Evolutionary conservation across 2,888 invertebrate species (phyloP), one percentile per base, ranked within the genome.

Genomic region (Drosophila koepferae): DNA sequence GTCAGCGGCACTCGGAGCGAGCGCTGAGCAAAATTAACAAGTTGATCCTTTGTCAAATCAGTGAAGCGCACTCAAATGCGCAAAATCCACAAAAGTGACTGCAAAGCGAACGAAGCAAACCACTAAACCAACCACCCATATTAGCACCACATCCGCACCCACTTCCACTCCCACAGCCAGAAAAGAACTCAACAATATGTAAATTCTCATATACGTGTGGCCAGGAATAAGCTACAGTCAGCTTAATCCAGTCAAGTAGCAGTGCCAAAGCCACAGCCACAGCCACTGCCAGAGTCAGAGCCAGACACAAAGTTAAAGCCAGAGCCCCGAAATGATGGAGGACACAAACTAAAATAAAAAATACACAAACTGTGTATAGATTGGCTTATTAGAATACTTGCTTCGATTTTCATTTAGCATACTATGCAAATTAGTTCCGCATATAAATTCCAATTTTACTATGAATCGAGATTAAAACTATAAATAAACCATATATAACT

Each of bases 31-130:
- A 88, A 90, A 89, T 88, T 87, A 90, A 88, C 91, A 90, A 86
- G 77, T 90, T 88, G 89, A 91, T 84, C 90, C 91, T 88, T 88
- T 91, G 89, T 91, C 90, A 91, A 91, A 88, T 84, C 82, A 90
- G 79, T 85, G 82, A 76, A 89, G 89, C 87, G 77, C 80, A 81
- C 77, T 81, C 74, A 82, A 81, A 81, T 67, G 76, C 67, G 66
- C 68, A 77, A 74, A 74, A 76, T 72, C 65, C 77, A 66, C 81
- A 77, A 75, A 80, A 62, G 66, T 85, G 76, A 67, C 78, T 73
- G 79, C 58, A 61, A 63, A 77, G 63, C 31, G 56, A 67, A 49
- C 58, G 54, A 56, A 55, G 56, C 46, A 64, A 56, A 46, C 61
- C 64, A 51, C 54, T 56, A 44, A 53, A 31, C 63, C 63, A 70